Percentiles rank a stretch among this genome's conserved stretches.
Evolutionary conservation across 2,113 vertebrate genomes (phyloP).

Genomic region (Chionodraco myersi): DNA sequence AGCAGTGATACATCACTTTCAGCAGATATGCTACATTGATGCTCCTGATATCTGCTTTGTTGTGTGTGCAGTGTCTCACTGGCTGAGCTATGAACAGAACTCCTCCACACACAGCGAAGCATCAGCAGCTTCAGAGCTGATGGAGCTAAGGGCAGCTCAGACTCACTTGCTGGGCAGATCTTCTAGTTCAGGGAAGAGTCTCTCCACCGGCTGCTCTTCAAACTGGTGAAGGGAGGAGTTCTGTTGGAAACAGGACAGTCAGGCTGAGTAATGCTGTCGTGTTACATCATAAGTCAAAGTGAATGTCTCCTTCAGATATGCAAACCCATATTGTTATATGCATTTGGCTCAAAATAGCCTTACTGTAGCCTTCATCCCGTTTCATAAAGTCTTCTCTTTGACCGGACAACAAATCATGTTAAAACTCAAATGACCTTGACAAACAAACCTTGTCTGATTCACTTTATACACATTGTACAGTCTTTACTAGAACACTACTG

Average conservation of each 20-base stretch:
- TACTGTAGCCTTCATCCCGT: neutral
- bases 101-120: neutral
- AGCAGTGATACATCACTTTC: neutral
- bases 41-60: neutral
- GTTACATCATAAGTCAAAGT: neutral
- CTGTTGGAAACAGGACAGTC: constrained; percentile 71
- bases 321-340: constrained; percentile 11
- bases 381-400: neutral
- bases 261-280: neutral
- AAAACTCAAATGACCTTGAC: neutral
- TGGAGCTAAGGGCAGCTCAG: neutral
- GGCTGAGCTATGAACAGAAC: neutral
- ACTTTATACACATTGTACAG: neutral
- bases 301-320: neutral
- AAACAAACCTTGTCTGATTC: neutral
- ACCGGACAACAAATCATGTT: constrained; percentile 1
- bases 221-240: constrained; percentile 93
- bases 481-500: neutral
- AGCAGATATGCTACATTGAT: neutral
- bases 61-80: neutral
- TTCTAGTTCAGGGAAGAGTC: constrained; percentile 90
- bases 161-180: constrained; percentile 91
- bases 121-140: neutral
- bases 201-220: constrained; percentile 92
- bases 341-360: too few species aligned